Conservation (phyloP, 2,797 vertebrate genomes). For the Chelon auratus region DNA sequence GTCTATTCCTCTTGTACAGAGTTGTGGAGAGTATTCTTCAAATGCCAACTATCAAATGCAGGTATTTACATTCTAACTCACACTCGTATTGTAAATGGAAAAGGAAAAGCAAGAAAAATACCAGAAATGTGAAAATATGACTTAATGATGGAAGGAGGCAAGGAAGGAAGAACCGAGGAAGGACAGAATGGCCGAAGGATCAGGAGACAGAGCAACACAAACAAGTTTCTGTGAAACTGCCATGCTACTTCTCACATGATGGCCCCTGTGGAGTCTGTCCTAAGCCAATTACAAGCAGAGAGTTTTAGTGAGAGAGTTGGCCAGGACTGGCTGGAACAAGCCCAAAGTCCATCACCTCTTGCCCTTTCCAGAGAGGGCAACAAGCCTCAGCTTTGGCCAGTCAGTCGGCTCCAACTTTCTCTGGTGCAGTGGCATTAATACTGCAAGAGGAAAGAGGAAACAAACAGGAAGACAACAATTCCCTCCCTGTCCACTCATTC, state of each 20-base stretch:
- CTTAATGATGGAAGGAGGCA: constrained; percentile 27
- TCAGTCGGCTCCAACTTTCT: constrained; percentile 76
- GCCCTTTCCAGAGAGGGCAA: constrained; percentile 81
- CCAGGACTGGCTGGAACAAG: constrained; percentile 76
- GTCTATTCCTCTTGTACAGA: background rate
- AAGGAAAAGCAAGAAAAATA: background rate
- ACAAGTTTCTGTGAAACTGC: constrained; percentile 78
- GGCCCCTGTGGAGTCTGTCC: constrained; percentile 80
- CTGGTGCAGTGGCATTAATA: constrained; percentile 81
- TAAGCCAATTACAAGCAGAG: constrained; percentile 82
- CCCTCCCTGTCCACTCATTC: constrained; percentile 68
- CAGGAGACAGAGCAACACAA: constrained; percentile 72
- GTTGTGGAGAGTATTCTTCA: background rate
- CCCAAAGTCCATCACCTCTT: constrained; percentile 82
- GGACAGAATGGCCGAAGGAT: constrained; percentile 65
- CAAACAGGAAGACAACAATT: constrained; percentile 81
- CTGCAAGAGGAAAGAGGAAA: constrained; percentile 81
- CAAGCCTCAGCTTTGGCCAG: constrained; percentile 74
- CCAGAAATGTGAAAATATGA: constrained; percentile 29
- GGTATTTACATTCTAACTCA: background rate
- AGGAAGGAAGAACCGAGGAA: constrained; percentile 37
- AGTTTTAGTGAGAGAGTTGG: constrained; percentile 78
- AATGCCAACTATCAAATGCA: constrained; percentile 1
- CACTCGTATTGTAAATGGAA: background rate
- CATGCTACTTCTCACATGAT: constrained; percentile 80